Evolutionary conservation across 2,797 vertebrate species (phyloP).

Genomic region (Chloroceryle inda): DNA sequence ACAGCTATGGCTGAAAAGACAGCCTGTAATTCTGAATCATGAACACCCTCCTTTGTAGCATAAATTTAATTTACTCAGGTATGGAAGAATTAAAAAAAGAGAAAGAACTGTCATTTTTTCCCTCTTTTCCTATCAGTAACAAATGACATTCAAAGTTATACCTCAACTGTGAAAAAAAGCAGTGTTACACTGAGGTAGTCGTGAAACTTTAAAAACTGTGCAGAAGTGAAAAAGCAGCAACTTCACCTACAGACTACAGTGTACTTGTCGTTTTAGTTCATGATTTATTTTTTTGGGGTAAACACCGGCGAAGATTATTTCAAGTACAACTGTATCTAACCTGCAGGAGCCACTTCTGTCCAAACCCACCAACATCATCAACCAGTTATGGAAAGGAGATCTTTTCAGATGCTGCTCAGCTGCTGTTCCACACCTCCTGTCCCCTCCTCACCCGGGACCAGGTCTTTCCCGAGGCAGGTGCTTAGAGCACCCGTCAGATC

Average conservation of each 20-base stretch:
- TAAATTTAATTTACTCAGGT: not conserved
- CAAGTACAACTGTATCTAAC: not conserved
- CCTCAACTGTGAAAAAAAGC: not conserved
- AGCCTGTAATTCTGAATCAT: not conserved
- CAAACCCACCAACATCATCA: not conserved
- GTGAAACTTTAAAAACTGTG: not conserved
- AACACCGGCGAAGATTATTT: not conserved
- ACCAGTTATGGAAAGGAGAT: not conserved
- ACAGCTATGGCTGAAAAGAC: not conserved
- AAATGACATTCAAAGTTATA: not conserved
- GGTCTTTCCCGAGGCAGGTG: not conserved
- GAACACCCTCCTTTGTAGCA: not conserved
- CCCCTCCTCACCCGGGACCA: no score
- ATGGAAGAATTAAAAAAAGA: not conserved
- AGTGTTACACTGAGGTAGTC: not conserved
- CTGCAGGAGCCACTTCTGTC: not conserved
- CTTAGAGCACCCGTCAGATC: rapidly evolving
- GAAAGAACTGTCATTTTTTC: not conserved
- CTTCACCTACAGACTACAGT: no score
- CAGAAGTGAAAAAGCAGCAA: not conserved
- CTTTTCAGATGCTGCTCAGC: not conserved
- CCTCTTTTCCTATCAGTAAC: not conserved
- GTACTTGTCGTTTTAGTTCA: not conserved
- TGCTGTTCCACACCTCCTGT: no score
- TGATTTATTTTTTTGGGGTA: no score